Conservation (phyloP, 2,113 vertebrate genomes). For the Equus przewalskii region DNA sequence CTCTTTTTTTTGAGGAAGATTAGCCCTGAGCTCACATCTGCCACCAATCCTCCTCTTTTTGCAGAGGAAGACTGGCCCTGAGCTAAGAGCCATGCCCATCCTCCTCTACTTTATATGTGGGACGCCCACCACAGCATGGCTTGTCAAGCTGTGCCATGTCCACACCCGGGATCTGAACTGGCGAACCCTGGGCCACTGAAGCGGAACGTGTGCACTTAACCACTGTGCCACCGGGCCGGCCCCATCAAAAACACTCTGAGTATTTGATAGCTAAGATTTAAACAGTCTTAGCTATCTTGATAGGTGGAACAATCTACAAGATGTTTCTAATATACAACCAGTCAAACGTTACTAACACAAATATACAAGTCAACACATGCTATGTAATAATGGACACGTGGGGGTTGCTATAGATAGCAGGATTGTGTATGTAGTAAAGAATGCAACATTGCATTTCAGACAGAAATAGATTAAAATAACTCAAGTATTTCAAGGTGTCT, state of each 20-base stretch:
- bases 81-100: too few species aligned
- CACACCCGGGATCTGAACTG: too few species aligned
- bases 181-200: too few species aligned
- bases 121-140: too few species aligned
- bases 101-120: too few species aligned
- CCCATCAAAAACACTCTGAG: background rate
- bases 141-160: too few species aligned
- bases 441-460: background rate
- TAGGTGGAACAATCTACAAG: background rate
- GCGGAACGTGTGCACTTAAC: too few species aligned
- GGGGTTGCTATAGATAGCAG: background rate
- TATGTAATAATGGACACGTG: background rate
- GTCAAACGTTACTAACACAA: background rate
- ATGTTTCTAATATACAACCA: background rate
- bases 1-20: background rate
- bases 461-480: slow-evolving; percentile 28
- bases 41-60: too few species aligned
- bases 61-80: too few species aligned
- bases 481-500: background rate
- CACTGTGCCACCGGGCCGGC: too few species aligned
- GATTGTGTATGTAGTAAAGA: background rate
- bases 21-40: too few species aligned
- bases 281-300: background rate
- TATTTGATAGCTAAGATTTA: background rate
- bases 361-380: background rate